Base-by-base conservation (phyloP, 2,113 vertebrate species). In the Eidolon helvum region DNA sequence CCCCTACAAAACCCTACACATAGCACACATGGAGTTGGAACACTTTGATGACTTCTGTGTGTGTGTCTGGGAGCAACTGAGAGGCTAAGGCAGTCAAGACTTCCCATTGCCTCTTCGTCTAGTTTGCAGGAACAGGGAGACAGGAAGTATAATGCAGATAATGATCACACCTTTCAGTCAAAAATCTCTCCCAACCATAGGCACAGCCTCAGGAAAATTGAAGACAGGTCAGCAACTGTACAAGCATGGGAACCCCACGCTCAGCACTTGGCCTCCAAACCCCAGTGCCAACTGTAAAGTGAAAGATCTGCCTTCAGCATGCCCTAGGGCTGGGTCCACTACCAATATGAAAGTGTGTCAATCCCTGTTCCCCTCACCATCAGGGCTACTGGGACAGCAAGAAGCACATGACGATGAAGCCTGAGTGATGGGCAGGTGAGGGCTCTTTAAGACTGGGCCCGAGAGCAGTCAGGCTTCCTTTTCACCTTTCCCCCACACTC, bases 1-100 rank as follows among this genome's bases (percentile, higher is more conserved):
- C 71, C 84, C 33, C 40, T 48, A 80, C 65, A 57, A 90, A 91
- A 57, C 22, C 83, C 92, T 38, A 66, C 79, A 35, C 78, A 89
- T 50, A 16, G 11, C 55, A 96, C 90, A 86, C 92, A 38, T 43
- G n/a, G 55, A 19, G 79, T 0, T 4, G 84, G 71, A 80, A 89
- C 21, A 1, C 75, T 33, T 38, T 15, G 74, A 26, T 48, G 71
- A 59, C 21, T 24, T 18, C 11, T 7, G 33, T 48, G 82, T 19
- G 88, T 45, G 84, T 40, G 85, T 43, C 57, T 43, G 87, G 91
- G 90, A 57, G 79, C 0, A 6, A 40, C 61, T 0, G 22, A 26
- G 86, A 45, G 88, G 75, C n/a, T 5, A 43, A n/a, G 74, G 72
- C 5, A 40, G 45, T 3, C 6, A 4, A 33, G 69, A 57, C 43